Conservation (phyloP, 2,888 invertebrate genomes). For the Eupithecia pulchellata region DNA sequence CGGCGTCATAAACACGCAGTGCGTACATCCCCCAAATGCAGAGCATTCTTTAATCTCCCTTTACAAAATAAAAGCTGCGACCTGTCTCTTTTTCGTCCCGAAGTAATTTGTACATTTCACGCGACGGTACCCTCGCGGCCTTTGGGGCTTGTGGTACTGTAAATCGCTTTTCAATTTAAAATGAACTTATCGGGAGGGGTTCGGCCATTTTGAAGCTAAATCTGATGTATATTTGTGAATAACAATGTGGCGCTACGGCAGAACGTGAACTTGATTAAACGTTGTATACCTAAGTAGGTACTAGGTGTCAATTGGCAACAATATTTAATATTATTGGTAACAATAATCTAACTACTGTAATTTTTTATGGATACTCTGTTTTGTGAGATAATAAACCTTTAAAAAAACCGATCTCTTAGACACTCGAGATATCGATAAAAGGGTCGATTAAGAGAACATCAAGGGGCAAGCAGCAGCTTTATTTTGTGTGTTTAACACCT, state of each 20-base stretch:
- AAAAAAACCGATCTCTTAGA: no score
- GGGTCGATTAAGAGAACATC: no score
- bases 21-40: slow-evolving; percentile 37
- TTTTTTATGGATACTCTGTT: no score
- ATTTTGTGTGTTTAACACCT: no score
- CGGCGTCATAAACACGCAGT: slow-evolving; percentile 26
- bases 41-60: slow-evolving; percentile 50
- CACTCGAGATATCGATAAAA: no score
- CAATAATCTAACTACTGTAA: no score
- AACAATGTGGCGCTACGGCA: neutral
- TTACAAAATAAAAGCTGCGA: slow-evolving; percentile 50
- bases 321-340: no score
- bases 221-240: neutral
- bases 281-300: no score
- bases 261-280: neutral
- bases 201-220: neutral
- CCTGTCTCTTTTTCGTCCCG: slow-evolving; percentile 29
- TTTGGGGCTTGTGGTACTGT: slow-evolving; percentile 13
- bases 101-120: slow-evolving; percentile 44
- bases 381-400: no score
- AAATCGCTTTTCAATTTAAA: slow-evolving; percentile 13
- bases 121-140: slow-evolving; percentile 24
- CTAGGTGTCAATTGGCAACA: neutral
- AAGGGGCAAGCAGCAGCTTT: no score
- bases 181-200: slow-evolving; percentile 12